Base-by-base conservation (phyloP, 2,888 invertebrate genomes). In the Acanthoscelides obtectus region DNA sequence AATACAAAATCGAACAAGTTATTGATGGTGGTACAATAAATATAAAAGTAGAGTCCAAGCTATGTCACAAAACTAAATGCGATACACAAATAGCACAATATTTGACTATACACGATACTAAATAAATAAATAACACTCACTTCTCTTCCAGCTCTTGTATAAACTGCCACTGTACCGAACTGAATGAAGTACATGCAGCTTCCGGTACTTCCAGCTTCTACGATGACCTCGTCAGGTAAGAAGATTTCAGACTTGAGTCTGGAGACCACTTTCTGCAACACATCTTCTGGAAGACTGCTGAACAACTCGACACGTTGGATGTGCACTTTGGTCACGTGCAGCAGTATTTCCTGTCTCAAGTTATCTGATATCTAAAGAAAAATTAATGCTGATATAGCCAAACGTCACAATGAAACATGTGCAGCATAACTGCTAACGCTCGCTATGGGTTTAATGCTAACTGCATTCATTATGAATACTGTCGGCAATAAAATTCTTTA, bases 291-390 rank as follows among this genome's bases (percentile, higher is more conserved):
- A 20, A 80, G 0, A 66, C 81, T 77, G 67, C 81, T 80, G 71
- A 87, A 85, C 4, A 87, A 76, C 64, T 83, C 78, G 0, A 86
- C 84, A 45, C 81, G 84, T 0, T 81, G 77, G 8, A 87, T 72
- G 66, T 87, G 75, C 22, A 79, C 80, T 71, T 75, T 79, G 70
- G 83, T 83, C 66, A 81, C 82, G 68, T 86, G 81, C 12, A 85
- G 75, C 71, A 84, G 76, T 19, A 87, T 79, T 75, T 86, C 85
- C 82, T 72, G 6, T 69, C 63, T 69, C 20, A 69, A 20, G 22
- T 69, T 27, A 12, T 69, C 45, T 2, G 69, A 69, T 21, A 69
- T 25, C 25, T 25, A 25, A 5, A 25, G 8, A 25, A 3, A 25
- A 25, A 25, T 25, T 25, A n/a, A n/a, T n/a, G n/a, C n/a, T n/a